Conservation (phyloP, 1,140 invertebrate species). For the Hermetia illucens region DNA sequence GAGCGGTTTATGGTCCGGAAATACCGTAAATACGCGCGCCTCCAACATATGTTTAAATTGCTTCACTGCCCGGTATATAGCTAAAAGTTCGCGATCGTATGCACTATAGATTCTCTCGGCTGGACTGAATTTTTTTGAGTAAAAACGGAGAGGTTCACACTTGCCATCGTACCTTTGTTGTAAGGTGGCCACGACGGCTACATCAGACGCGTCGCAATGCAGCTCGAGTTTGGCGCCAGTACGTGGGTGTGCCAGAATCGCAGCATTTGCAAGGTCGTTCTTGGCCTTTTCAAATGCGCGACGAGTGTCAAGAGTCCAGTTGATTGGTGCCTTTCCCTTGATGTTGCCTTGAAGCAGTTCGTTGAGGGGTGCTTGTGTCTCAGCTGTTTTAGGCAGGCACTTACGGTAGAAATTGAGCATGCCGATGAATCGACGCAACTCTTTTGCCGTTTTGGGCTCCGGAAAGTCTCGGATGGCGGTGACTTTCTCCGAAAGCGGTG, state of each 20-base stretch:
- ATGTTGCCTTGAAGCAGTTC: conserved; percentile 11
- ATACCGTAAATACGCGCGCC: conserved; percentile 15
- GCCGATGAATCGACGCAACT: conserved; percentile 8
- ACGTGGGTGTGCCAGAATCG: conserved; percentile 9
- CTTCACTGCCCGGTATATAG: conserved; percentile 17
- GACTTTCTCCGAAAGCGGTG: conserved; percentile 10
- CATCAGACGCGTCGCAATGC: conserved; percentile 13
- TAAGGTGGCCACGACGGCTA: conserved; percentile 12
- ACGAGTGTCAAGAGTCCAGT: conserved; percentile 3
- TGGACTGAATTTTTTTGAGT: not conserved
- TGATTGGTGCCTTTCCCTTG: conserved; percentile 10
- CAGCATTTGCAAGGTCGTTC: conserved; percentile 8
- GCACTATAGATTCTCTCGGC: conserved; percentile 17
- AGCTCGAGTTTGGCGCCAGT: conserved; percentile 5
- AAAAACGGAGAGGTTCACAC: not conserved
- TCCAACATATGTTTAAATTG: conserved; percentile 18
- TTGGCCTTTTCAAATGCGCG: conserved; percentile 17
- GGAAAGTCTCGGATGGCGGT: conserved; percentile 7
- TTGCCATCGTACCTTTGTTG: conserved; percentile 7
- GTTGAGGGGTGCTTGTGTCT: conserved; percentile 11
- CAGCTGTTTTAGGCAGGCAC: conserved; percentile 15
- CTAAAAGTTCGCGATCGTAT: conserved; percentile 18
- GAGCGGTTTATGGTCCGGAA: conserved; percentile 31
- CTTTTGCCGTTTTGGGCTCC: conserved; percentile 4
- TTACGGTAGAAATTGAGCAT: conserved; percentile 18